Evolutionary conservation across 92 coral and sea anemone species (phyloP), one percentile per base, ranked within the genome.

Genomic region (Blastomussa wellsi): DNA sequence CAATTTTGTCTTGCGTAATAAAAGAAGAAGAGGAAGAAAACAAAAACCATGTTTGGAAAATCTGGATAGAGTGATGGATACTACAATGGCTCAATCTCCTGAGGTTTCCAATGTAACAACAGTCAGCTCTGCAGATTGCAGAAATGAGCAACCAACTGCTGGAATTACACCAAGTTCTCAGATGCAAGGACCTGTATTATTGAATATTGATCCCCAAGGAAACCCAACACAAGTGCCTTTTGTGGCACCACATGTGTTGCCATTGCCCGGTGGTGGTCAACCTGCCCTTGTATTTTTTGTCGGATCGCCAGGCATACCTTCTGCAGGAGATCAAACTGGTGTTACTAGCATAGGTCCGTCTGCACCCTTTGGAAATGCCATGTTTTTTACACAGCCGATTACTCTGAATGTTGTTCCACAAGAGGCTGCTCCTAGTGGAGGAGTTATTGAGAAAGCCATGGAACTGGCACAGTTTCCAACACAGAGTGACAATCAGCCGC

Each of bases 381-480:
- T 88, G 49, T 86, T 84, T 70, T 85, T 91, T 55, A 76, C 95
- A 4, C 95, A 89, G 78, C 92, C 95, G 26, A 72, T 91, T 36
- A 86, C 88, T n/a, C 78, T 88, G 47, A 91, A 87, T 59, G 86
- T 90, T 31, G 77, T 89, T 47, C 78, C 93, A 26, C 79, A 80
- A 52, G 87, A 74, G 35, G 32, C 82, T 67, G 78, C 65, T 1
- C 44, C 41, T 35, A 68, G 66, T 6, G 79, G 70, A 31, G 86
- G 88, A 17, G 97, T 94, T 35, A 88, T 92, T 35, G 97, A 94
- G 70, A 94, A 92, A 79, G 95, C 97, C 38, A 87, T 94, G 97
- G 90, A 92, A 68, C 91, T 92, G 47, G 93, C 95, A 6, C 72
- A 93, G 60, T 71, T 87, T 36, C 86, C 75, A 66, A 36, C 88